Evolutionary conservation across 2,113 vertebrate species (phyloP).

Genomic region (Excalfactoria chinensis): DNA sequence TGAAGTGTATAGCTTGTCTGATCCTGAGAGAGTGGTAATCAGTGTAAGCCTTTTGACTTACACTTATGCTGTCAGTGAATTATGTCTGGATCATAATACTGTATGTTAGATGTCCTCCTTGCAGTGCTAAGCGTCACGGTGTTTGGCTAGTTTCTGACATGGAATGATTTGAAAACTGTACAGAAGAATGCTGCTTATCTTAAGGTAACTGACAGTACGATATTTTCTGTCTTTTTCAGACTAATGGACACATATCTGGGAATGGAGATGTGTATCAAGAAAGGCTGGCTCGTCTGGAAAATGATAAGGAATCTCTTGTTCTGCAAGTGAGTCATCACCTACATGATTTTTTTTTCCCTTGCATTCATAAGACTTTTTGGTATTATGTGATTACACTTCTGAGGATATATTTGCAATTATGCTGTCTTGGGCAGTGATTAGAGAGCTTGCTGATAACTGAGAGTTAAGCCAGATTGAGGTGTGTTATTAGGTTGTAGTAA

Average conservation of each 20-base stretch:
- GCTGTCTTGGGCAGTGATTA: background rate
- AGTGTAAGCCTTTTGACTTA: background rate
- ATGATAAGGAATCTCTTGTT: constrained; percentile 96
- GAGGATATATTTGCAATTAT: background rate
- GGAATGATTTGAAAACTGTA: background rate
- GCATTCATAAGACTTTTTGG: background rate
- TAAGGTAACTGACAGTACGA: background rate
- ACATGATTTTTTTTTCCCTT: background rate
- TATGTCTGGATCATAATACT: background rate
- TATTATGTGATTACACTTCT: background rate
- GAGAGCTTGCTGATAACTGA: background rate
- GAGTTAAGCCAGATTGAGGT: background rate
- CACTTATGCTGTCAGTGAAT: background rate
- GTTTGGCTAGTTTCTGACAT: background rate
- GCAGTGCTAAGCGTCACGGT: background rate
- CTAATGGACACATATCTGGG: constrained; percentile 91
- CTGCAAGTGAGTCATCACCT: constrained; percentile 87
- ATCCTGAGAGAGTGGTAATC: background rate
- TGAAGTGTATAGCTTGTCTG: background rate
- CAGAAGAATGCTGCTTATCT: background rate
- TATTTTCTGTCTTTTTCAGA: constrained; percentile 78
- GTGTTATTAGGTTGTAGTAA: background rate
- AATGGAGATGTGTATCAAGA: constrained; percentile 94
- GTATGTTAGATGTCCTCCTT: background rate
- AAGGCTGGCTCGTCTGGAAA: constrained; percentile 91